These are phyloP conservation scores for Lutjanus argentimaculatus DNA, from an alignment of 2,797 vertebrate genomes.

Conservation along the genomic window DNA sequence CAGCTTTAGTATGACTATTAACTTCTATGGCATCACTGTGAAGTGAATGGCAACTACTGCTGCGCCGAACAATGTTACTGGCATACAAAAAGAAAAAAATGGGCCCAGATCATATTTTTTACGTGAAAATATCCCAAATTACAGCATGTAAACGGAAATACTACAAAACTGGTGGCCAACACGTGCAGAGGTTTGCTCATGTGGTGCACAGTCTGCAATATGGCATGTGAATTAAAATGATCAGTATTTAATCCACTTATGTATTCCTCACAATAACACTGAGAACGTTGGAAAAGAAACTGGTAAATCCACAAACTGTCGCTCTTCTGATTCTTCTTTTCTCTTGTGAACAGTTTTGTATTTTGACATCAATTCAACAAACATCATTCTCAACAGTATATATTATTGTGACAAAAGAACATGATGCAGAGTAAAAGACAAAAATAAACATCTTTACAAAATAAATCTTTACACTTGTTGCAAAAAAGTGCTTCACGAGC, in stretches of 20 bases:
- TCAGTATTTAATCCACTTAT: conserved; percentile 35
- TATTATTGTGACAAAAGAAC: conserved; percentile 75
- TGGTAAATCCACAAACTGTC: conserved; percentile 25
- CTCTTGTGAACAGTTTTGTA: conserved; percentile 44
- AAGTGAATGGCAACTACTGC: conserved; percentile 35
- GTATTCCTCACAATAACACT: conserved; percentile 34
- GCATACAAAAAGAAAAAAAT: conserved; percentile 22
- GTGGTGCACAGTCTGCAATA: conserved; percentile 41
- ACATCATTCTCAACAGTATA: conserved; percentile 72
- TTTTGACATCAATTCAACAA: conserved; percentile 63
- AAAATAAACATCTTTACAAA: conserved; percentile 84
- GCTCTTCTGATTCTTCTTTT: conserved; percentile 9
- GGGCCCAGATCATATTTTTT: conserved; percentile 24
- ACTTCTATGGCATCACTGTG: conserved; percentile 20
- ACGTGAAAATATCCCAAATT: conserved; percentile 39
- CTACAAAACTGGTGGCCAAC: conserved; percentile 23
- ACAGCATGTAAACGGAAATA: conserved; percentile 53
- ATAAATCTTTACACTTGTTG: conserved; percentile 81
- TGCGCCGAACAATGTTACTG: conserved; percentile 45
- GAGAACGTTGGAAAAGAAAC: conserved; percentile 41
- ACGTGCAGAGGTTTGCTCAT: conserved; percentile 24
- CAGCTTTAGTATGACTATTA: conserved; percentile 32
- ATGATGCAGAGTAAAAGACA: conserved; percentile 83
- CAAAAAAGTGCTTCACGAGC: conserved; percentile 88
- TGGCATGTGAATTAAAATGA: conserved; percentile 33